These are phyloP conservation scores for Sphaeramia orbicularis DNA, from an alignment of 2,797 vertebrate species.

Conservation along the genomic window DNA sequence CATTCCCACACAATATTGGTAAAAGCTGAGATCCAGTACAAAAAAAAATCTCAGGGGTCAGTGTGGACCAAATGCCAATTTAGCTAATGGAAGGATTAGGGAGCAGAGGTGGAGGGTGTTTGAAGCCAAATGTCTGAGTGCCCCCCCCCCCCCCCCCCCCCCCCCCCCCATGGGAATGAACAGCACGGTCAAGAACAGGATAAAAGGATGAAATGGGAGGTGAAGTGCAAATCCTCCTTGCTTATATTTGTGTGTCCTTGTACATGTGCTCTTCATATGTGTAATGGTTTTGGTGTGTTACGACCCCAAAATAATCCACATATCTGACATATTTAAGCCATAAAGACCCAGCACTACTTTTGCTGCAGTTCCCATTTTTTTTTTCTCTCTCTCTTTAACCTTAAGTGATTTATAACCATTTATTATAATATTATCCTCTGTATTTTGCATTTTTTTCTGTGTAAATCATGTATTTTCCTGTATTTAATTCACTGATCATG, in stretches of 20 bases:
- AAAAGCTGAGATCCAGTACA: constrained; percentile 53
- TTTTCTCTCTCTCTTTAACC: neutral
- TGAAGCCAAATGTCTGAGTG: constrained; percentile 62
- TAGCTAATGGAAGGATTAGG: constrained; percentile 79
- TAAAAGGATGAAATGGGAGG: constrained; percentile 44
- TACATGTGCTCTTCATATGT: neutral
- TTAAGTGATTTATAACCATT: too few species aligned
- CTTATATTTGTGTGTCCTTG: constrained; percentile 8
- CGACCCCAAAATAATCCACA: too few species aligned
- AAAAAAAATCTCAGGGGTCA: constrained; percentile 51
- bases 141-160: constrained; percentile 33
- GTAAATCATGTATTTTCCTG: too few species aligned
- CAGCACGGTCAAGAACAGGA: constrained; percentile 37
- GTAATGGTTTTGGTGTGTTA: neutral
- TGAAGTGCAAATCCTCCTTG: constrained; percentile 20
- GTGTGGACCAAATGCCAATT: constrained; percentile 70
- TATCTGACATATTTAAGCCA: too few species aligned
- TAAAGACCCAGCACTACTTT: too few species aligned
- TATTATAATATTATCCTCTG: too few species aligned
- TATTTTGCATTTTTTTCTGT: too few species aligned
- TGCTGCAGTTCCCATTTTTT: neutral
- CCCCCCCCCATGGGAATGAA: constrained; percentile 25
- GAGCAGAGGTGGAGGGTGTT: constrained; percentile 61
- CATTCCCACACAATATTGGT: constrained; percentile 53
- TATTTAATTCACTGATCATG: too few species aligned